Conservation (phyloP, 1,140 invertebrate genomes). For the Bactericera cockerelli region DNA sequence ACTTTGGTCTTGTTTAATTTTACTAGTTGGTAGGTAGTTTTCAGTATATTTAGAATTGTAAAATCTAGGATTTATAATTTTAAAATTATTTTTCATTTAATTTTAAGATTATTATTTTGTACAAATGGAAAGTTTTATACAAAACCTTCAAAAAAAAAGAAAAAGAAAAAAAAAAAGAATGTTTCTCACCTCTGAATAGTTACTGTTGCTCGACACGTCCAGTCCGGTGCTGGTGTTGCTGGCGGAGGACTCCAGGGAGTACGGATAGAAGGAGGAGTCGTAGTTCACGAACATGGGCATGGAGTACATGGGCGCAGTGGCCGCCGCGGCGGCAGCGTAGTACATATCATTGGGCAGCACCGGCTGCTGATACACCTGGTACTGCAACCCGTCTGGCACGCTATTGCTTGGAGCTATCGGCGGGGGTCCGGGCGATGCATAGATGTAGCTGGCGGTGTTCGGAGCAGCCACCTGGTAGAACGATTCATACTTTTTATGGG, state of each 20-base stretch:
- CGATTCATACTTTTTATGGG: background rate
- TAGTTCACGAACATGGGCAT: background rate
- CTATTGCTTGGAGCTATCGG: background rate
- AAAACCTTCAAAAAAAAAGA: no score
- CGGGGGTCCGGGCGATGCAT: background rate
- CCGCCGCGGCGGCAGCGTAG: background rate
- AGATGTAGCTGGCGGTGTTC: constrained; percentile 1
- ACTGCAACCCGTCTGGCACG: background rate
- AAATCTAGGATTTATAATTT: no score
- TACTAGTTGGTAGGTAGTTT: no score
- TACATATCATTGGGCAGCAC: background rate
- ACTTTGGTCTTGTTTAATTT: no score
- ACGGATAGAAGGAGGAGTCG: background rate
- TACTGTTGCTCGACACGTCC: background rate
- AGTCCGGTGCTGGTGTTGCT: background rate
- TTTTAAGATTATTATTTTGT: no score
- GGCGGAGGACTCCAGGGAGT: background rate
- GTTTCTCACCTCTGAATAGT: background rate
- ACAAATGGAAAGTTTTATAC: no score
- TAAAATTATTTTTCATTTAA: no score
- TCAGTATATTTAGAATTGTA: no score
- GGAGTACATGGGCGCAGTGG: background rate
- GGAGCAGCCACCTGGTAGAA: constrained; percentile 6
- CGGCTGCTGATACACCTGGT: background rate
- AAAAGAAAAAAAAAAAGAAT: no score